A percentile compares a stretch with the other conserved stretches of the same genome.
These are phyloP conservation scores for Panthera leo DNA, from an alignment of 2,113 vertebrate species.

Conservation along the genomic window DNA sequence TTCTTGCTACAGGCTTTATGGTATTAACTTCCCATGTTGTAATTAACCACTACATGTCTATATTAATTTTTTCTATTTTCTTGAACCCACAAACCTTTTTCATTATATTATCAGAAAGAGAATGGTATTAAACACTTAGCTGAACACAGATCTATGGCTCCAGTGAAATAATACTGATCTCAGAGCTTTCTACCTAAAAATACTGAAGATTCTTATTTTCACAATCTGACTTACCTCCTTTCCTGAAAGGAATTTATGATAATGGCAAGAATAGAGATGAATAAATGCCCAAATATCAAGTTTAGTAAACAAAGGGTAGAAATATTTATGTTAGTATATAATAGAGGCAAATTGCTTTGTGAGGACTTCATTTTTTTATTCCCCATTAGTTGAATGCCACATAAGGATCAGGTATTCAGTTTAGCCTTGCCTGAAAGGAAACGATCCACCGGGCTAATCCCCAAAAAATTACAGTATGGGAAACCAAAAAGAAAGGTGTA, in stretches of 20 bases:
- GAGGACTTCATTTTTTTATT: not conserved
- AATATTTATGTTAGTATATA: not conserved
- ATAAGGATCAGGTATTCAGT: not conserved
- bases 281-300: not conserved
- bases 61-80: slow-evolving; percentile 64
- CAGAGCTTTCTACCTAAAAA: not conserved
- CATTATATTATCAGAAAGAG: slow-evolving; percentile 5
- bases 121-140: slow-evolving; percentile 29
- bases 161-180: not conserved
- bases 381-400: not conserved
- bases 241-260: slow-evolving; percentile 5
- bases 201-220: not conserved
- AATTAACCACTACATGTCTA: slow-evolving; percentile 62
- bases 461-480: not conserved
- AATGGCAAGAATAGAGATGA: not conserved
- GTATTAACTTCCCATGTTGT: slow-evolving; percentile 51
- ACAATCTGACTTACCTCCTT: not conserved
- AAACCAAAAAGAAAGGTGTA: not conserved
- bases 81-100: slow-evolving; percentile 20
- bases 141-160: not conserved
- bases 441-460: not conserved
- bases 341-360: not conserved
- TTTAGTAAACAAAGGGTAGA: not conserved
- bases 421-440: not conserved
- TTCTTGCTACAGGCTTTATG: slow-evolving; percentile 37